Evolutionary conservation across 2,888 invertebrate genomes (phyloP), one percentile per base, ranked within the genome.

Genomic region (Nebria brevicollis): DNA sequence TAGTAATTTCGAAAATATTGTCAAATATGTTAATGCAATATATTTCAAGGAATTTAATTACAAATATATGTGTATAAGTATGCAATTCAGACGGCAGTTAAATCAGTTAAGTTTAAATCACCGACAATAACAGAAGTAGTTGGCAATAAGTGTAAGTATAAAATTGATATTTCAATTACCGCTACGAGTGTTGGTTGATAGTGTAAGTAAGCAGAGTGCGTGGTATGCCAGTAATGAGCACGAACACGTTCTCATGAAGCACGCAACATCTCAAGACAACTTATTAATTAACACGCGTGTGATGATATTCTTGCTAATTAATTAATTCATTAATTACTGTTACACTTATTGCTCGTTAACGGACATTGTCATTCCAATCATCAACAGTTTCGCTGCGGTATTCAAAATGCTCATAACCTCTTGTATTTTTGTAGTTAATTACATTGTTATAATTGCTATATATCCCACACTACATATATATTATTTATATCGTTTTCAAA

Each of bases 171-270:
- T 54, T 54, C 54, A 54, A 54, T 54, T 54, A 54, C 54, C 13
- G 8, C 11, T 54, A 54, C 54, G 54, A 54, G 54, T 13, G 54
- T 54, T 54, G 54, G 54, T 13, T 54, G 54, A 54, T 54, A 34
- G 34, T 34, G 34, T 34, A 34, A 34, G 34, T 34, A 34, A 34
- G 34, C 2, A 34, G 34, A 34, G 34, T 34, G 34, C 34, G 54
- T 54, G 54, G 54, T 54, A 54, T 54, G 54, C 54, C 11, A 54
- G 54, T 54, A 54, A 54, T 54, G 54, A 54, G 6, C 54, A 13
- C 54, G 54, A 54, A 54, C 54, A 54, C 54, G 54, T 54, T 54
- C 54, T 54, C 54, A 54, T 54, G 54, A 54, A 54, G 54, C 54
- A 54, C 54, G 54, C 54, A 54, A 54, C 54, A 54, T 54, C 54